Evolutionary conservation across 2,113 vertebrate species (phyloP).

Genomic region (Bubalus kerabau): DNA sequence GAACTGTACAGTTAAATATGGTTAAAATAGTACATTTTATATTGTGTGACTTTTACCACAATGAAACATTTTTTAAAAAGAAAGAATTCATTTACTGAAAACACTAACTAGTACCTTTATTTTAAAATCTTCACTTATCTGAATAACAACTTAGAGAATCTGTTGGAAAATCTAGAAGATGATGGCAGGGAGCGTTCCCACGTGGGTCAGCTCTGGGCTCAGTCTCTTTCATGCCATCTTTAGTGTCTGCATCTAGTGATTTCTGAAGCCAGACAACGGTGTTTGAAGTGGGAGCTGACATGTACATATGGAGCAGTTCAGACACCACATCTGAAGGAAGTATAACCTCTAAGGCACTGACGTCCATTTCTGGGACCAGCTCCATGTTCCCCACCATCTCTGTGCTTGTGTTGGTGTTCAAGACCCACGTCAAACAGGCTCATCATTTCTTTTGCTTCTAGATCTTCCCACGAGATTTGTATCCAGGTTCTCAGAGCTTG

Average conservation of each 20-base stretch:
- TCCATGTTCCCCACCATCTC: constrained; percentile 95
- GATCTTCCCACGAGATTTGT: constrained; percentile 88
- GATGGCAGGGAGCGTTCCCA: constrained; percentile 87
- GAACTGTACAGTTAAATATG: background rate
- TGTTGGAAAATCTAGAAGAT: constrained; percentile 96
- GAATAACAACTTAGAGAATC: constrained; percentile 93
- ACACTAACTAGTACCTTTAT: constrained; percentile 89
- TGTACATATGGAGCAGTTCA: constrained; percentile 88
- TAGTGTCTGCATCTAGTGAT: constrained; percentile 93
- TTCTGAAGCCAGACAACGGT: constrained; percentile 94
- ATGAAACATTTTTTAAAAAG: background rate
- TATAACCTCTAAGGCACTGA: constrained; percentile 82
- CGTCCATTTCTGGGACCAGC: constrained; percentile 87
- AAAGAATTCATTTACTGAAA: constrained; percentile 96
- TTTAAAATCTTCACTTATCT: constrained; percentile 92
- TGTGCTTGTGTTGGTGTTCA: constrained; percentile 89
- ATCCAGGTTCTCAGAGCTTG: constrained; percentile 86
- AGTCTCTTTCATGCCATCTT: constrained; percentile 93
- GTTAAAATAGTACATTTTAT: background rate
- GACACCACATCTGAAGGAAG: constrained; percentile 86
- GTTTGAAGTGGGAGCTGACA: constrained; percentile 91
- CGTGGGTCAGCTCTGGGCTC: constrained; percentile 94
- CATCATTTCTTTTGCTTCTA: constrained; percentile 94
- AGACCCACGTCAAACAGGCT: constrained; percentile 92
- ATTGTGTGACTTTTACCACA: background rate